Base-by-base conservation (phyloP, 23 tunicate species). In the Ascidia mentula region DNA sequence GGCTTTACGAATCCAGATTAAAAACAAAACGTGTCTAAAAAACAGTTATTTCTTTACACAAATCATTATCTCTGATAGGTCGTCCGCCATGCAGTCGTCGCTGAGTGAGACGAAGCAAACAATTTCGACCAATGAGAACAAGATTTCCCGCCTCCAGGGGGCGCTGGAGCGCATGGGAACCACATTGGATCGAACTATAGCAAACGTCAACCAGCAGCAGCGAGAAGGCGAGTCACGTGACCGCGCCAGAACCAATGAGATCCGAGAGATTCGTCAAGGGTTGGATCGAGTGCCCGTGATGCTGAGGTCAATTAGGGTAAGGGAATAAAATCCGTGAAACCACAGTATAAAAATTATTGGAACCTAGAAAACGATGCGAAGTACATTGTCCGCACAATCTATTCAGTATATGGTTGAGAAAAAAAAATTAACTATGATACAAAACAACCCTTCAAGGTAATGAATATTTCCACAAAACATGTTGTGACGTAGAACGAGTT, bases 111-210 rank as follows among this genome's bases (percentile, higher is more conserved):
- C 78, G 18, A 45, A 36, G 28, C 82, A 77, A 39, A 78, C 82
- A 6, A 69, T 85, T 28, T 77, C 45, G 35, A 36, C 77, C 40
- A 85, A 85, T 60, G 89, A 85, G 40, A 85, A 78, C 89, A 85
- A 85, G 72, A n/a, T 85, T 7, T 70, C 77, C 3, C 46, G 79
- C 22, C 34, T 85, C 40, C 89, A 85, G 40, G 89, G 53, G 30
- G 34, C 53, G 17, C 35, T 85, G 30, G 89, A 85, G 34, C 78
- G 82, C 36, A 6, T 79, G 78, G 40, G 77, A n/a, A 33, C 12
- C 5, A 60, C 89, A 34, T 35, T 85, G 5, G 72, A 45, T 33
- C 60, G 40, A 9, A 22, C 78, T 20, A 59, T 71, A 5, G 45
- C 46, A 4, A 30, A 38, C 30, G 45, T 69, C 32, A 69, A 72